These are phyloP conservation scores for Nipponia nippon DNA, from an alignment of 2,113 vertebrate species.

Conservation along the genomic window DNA sequence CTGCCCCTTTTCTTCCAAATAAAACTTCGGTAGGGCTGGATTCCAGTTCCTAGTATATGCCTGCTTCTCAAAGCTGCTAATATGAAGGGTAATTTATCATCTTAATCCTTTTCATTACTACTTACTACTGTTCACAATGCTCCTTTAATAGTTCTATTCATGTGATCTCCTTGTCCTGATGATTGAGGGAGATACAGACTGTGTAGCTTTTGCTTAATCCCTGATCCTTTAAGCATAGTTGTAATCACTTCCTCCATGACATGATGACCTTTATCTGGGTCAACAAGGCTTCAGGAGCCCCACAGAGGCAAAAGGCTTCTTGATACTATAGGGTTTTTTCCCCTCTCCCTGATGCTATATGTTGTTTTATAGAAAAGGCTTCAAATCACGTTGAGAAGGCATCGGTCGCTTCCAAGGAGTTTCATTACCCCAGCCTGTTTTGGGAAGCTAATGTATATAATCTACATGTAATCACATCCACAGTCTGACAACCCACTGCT, in stretches of 20 bases:
- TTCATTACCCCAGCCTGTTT: not conserved
- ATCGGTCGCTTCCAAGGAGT: not conserved
- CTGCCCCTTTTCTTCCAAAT: not conserved
- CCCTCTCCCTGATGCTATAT: not conserved
- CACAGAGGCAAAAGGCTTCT: not conserved
- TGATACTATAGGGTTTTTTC: not conserved
- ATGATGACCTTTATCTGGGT: not conserved
- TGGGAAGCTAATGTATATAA: not conserved
- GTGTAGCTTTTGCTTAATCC: not conserved
- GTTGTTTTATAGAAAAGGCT: not conserved
- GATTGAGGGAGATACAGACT: not conserved
- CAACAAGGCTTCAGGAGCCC: not conserved
- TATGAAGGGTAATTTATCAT: not conserved
- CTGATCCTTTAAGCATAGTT: not conserved
- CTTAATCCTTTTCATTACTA: slow-evolving; percentile 1
- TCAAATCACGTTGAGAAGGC: not conserved
- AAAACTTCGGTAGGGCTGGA: not conserved
- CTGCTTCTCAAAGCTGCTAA: not conserved
- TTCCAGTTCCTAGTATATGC: not conserved
- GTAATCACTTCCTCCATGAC: not conserved
- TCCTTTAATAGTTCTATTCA: not conserved
- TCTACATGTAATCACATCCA: not conserved
- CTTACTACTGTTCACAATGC: not conserved
- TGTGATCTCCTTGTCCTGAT: not conserved
- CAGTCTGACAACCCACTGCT: not conserved